phyloP scores from a whole-genome alignment of 1,140 invertebrate genomes.

The Varroa destructor region DNA sequence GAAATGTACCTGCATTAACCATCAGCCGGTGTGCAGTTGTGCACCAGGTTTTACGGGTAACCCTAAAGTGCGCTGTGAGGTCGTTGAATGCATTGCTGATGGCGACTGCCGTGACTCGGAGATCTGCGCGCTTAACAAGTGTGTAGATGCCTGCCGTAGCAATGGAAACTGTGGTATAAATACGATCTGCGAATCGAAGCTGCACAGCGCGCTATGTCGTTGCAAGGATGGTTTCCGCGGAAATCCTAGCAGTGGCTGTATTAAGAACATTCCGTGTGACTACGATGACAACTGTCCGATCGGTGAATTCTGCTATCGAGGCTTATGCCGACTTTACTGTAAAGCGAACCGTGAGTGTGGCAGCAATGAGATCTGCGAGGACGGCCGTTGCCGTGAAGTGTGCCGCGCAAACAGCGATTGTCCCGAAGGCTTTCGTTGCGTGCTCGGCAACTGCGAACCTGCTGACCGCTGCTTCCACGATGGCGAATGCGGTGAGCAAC shows the following conservation, averaged over 20 bases:
- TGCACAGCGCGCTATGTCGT: slow-evolving; percentile 29
- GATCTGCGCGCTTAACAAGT: slow-evolving; percentile 63
- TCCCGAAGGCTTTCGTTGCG: slow-evolving; percentile 24
- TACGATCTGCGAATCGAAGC: slow-evolving; percentile 22
- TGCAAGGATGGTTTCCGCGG: slow-evolving; percentile 32
- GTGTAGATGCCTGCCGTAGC: slow-evolving; percentile 55
- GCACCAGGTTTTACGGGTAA: slow-evolving; percentile 39
- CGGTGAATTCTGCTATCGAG: slow-evolving; percentile 36
- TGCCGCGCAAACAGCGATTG: slow-evolving; percentile 25
- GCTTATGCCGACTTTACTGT: slow-evolving; percentile 35
- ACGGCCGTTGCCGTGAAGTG: slow-evolving; percentile 21
- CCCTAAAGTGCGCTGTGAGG: slow-evolving; percentile 33
- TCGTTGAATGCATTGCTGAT: slow-evolving; percentile 62
- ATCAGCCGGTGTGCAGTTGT: slow-evolving; percentile 40
- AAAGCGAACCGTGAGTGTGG: slow-evolving; percentile 35
- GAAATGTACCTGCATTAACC: slow-evolving; percentile 52
- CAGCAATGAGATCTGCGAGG: slow-evolving; percentile 28
- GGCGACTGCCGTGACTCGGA: slow-evolving; percentile 59
- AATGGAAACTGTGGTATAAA: slow-evolving; percentile 25
- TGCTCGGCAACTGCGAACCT: slow-evolving; percentile 45
- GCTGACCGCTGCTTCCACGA: slow-evolving; percentile 60
- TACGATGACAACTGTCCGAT: slow-evolving; percentile 36
- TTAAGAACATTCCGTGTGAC: slow-evolving; percentile 33
- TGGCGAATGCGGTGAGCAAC: slow-evolving; percentile 63
- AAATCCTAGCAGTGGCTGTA: slow-evolving; percentile 23